phyloP scores from a whole-genome alignment of 2,888 invertebrate genomes.

The Eremobia ochroleuca region DNA sequence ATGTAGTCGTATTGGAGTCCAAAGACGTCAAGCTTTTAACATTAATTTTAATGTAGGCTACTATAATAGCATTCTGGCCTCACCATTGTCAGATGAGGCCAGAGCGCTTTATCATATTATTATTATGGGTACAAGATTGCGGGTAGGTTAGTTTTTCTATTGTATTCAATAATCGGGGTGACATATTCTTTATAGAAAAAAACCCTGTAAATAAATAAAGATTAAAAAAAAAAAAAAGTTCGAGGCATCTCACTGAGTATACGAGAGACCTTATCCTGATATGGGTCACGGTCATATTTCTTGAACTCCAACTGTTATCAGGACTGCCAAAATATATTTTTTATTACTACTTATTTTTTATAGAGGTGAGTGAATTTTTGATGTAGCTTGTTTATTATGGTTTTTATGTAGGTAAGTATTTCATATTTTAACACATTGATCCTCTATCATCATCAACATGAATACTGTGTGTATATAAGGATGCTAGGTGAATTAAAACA shows the following conservation, averaged over 20 bases:
- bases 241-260: neutral
- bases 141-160: too few relatives aligned
- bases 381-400: neutral
- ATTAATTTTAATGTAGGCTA: too few relatives aligned
- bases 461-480: neutral
- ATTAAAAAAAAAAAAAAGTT: too few relatives aligned
- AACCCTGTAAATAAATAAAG: too few relatives aligned
- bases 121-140: too few relatives aligned
- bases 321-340: neutral
- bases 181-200: too few relatives aligned
- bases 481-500: conserved; percentile 73
- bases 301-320: conserved; percentile 24
- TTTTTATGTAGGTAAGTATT: neutral
- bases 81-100: too few relatives aligned
- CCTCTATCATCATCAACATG: neutral
- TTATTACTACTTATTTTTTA: neutral
- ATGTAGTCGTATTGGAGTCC: too few relatives aligned
- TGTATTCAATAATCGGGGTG: too few relatives aligned
- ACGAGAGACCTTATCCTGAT: conserved; percentile 1
- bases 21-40: too few relatives aligned
- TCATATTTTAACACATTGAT: neutral
- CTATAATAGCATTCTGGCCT: too few relatives aligned
- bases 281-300: conserved; percentile 20
- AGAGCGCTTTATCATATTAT: too few relatives aligned
- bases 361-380: neutral